Evolutionary conservation across 2,888 invertebrate species (phyloP), one percentile per base, ranked within the genome.

Genomic region (Agonopterix subpropinquella): DNA sequence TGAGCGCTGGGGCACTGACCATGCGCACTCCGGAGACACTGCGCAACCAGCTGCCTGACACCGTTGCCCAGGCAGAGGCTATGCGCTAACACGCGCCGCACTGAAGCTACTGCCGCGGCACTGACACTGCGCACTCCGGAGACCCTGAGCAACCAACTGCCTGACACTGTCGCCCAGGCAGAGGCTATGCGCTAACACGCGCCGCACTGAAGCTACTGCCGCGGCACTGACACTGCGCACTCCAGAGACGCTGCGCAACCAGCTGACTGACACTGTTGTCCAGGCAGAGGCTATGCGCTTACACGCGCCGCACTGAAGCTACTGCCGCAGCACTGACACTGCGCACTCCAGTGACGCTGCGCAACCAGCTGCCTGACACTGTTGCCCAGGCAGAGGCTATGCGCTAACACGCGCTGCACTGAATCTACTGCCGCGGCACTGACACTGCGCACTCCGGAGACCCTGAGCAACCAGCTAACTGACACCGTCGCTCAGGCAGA

Each of bases 401-500:
- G 18, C 18, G 18, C 18, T 18, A 18, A 18, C 18, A 18, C 18
- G 2, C 18, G 18, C 18, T 4, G 18, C 18, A 18, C 18, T 18
- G 18, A 18, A 18, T 2, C 18, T 4, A 18, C 18, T 4, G 18
- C 18, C 18, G 18, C 18, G 18, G 2, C 18, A 18, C 18, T 88
- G 47, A 64, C 89, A 47, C 65, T 82, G 18, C 18, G 18, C 18
- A 89, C 90, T 48, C 90, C 90, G 1, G 90, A 90, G 70, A 90
- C 90, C 8, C 74, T 87, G 43, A 77, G 82, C 54, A 60, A 75
- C 18, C 70, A 80, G 13, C 61, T 90, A 45, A 90, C 90, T 10
- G 85, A 89, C 55, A 89, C 89, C n/a, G 76, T 90, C 15, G 70
- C 77, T 41, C 90, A 92, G 62, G 91, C 92, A 0, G 80, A 89